These are phyloP conservation scores for Zaprionus africanus DNA, from an alignment of 1,140 invertebrate genomes.

Conservation along the genomic window DNA sequence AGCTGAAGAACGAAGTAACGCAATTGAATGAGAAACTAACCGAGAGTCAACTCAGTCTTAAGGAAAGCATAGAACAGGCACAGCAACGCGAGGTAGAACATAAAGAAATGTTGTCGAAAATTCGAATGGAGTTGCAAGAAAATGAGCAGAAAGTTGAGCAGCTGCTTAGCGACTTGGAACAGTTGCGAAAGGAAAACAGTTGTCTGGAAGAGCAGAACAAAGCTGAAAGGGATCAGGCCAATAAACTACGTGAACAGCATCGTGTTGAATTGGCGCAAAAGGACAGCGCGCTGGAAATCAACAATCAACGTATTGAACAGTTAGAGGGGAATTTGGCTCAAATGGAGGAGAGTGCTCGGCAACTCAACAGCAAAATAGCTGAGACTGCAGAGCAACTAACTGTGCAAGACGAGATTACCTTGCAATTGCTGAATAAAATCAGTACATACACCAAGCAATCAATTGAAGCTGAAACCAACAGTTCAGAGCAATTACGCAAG, in stretches of 20 bases:
- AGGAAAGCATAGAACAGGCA: neutral
- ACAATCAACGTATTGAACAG: neutral
- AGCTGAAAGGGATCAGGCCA: neutral
- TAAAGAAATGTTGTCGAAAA: neutral
- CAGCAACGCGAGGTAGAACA: neutral
- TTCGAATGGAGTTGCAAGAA: neutral
- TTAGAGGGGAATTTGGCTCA: neutral
- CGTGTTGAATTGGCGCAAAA: neutral
- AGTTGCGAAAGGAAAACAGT: neutral
- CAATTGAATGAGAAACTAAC: constrained; percentile 2
- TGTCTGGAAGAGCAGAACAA: neutral
- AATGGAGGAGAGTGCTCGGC: neutral
- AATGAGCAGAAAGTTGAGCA: neutral
- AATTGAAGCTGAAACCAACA: neutral
- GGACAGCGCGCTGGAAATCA: neutral
- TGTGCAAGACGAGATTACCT: neutral
- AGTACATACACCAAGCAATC: neutral
- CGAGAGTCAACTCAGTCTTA: neutral
- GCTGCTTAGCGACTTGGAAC: neutral
- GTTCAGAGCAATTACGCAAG: neutral
- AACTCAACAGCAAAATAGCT: neutral
- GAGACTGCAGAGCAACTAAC: neutral
- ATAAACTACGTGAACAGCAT: neutral
- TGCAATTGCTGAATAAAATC: neutral
- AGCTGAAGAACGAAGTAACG: neutral